These are phyloP conservation scores for Nautilus pompilius DNA, from an alignment of 1,140 invertebrate genomes.

Conservation along the genomic window DNA sequence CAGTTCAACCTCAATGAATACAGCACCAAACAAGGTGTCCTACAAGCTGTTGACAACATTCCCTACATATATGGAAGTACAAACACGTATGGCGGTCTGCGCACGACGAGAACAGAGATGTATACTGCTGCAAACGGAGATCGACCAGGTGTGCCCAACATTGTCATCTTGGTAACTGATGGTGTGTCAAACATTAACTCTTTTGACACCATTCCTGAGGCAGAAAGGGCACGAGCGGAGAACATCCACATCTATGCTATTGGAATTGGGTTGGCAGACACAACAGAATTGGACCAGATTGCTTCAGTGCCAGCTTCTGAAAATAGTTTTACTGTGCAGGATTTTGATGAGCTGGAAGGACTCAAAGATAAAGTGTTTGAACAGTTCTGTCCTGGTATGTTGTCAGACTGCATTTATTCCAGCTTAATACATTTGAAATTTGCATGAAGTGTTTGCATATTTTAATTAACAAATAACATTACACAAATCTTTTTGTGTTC, in stretches of 20 bases:
- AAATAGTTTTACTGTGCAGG: slow-evolving; percentile 29
- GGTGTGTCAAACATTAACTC: slow-evolving; percentile 44
- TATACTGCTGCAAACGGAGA: slow-evolving; percentile 35
- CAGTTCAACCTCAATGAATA: slow-evolving; percentile 33
- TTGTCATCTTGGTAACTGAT: slow-evolving; percentile 44
- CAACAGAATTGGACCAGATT: slow-evolving; percentile 34
- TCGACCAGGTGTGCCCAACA: slow-evolving; percentile 28
- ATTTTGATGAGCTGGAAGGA: slow-evolving; percentile 26
- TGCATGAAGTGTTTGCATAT: no score
- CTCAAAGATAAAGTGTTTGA: slow-evolving; percentile 23
- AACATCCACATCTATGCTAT: slow-evolving; percentile 36
- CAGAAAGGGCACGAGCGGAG: slow-evolving; percentile 16
- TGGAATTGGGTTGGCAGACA: slow-evolving; percentile 31
- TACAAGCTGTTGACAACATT: slow-evolving; percentile 29
- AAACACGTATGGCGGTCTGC: slow-evolving; percentile 40
- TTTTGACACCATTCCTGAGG: slow-evolving; percentile 22
- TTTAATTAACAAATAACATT: no score
- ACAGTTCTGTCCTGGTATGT: slow-evolving; percentile 24
- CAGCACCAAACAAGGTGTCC: slow-evolving; percentile 17
- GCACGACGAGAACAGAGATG: slow-evolving; percentile 30
- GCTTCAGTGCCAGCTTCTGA: slow-evolving; percentile 24
- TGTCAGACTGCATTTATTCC: no score
- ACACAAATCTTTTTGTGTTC: no score
- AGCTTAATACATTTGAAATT: no score
- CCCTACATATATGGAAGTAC: slow-evolving; percentile 41